Base-by-base conservation (phyloP, 2,797 vertebrate genomes). In the Pangasius djambal region DNA sequence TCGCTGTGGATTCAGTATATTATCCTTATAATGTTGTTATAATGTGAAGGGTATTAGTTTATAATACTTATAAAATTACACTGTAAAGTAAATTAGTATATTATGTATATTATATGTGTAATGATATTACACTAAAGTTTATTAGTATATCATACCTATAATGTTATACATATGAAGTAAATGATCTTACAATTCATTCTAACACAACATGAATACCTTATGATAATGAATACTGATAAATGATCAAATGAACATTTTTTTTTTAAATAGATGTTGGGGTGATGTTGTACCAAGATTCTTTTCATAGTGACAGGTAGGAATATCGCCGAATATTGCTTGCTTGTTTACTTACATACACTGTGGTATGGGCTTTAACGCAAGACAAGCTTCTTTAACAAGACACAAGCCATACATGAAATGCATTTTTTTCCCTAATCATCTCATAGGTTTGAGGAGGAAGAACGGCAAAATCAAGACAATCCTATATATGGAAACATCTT, bases 401-500 rank as follows among this genome's bases (percentile, higher is more conserved):
- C 18, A 37, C 12, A 70, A 40, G 25, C 20, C 20, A 44, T 65
- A 31, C n/a, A 83, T 69, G 44, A 16, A 75, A 84, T 20, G 3
- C 16, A 70, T 31, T 52, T 72, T 72, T 50, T n/a, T 75, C 6
- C 87, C 55, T 86, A 34, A 67, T 31, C 75, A 1, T 87, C 88
- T 20, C 88, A 94, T 25, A 89, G 84, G 6, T 90, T 93, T 77
- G 92, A 94, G 65, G 90, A 91, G 25, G 93, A 93, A 37, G 92
- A 86, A 1, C 82, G 57, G 72, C 88, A 89, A 83, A 92, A 89
- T 87, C 94, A 93, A 63, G 95, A 96, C 74, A 96, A 96, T 94
- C 95, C 96, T 74, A 96, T 96, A 86, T 97, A 96, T 86, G 96
- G 96, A 57, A 97, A 96, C 93, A 96, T 96, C 89, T 91, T 59